phyloP scores from a whole-genome alignment of 2,888 invertebrate species.

The Bruchidius siliquastri region DNA sequence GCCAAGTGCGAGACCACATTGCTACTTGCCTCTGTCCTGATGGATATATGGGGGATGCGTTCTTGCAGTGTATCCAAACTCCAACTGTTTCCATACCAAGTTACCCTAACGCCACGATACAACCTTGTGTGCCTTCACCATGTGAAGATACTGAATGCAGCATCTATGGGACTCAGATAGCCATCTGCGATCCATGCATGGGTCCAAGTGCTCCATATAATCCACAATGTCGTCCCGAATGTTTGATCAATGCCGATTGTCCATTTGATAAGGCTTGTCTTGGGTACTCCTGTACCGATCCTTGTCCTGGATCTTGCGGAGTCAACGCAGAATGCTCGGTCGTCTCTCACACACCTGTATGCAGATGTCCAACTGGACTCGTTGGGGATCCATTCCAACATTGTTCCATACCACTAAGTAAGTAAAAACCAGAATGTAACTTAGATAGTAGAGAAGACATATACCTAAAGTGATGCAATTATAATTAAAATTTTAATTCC shows the following conservation, averaged over 20 bases:
- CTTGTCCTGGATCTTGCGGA: conserved; percentile 76
- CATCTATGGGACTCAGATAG: conserved; percentile 68
- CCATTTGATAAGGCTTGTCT: conserved; percentile 72
- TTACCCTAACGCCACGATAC: conserved; percentile 47
- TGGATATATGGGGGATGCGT: conserved; percentile 76
- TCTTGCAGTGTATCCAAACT: conserved; percentile 64
- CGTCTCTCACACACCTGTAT: conserved; percentile 69
- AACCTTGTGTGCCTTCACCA: conserved; percentile 73
- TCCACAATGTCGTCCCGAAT: conserved; percentile 77
- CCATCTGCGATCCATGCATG: conserved; percentile 74
- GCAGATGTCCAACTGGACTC: conserved; percentile 63
- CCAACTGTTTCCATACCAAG: conserved; percentile 42
- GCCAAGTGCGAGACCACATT: conserved; percentile 74
- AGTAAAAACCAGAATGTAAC: conserved; percentile 33
- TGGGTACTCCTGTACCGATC: conserved; percentile 69
- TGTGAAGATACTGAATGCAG: conserved; percentile 68
- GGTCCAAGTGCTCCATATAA: conserved; percentile 63
- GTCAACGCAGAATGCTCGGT: conserved; percentile 66
- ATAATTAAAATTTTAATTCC: conserved; percentile 10
- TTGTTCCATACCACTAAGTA: conserved; percentile 59
- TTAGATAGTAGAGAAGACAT: no score
- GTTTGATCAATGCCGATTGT: conserved; percentile 76
- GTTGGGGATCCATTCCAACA: conserved; percentile 76
- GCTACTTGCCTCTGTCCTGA: conserved; percentile 76
- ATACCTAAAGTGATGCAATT: no score